These are phyloP conservation scores for Genyomyrus donnyi DNA, from an alignment of 2,113 vertebrate species.

Conservation along the genomic window DNA sequence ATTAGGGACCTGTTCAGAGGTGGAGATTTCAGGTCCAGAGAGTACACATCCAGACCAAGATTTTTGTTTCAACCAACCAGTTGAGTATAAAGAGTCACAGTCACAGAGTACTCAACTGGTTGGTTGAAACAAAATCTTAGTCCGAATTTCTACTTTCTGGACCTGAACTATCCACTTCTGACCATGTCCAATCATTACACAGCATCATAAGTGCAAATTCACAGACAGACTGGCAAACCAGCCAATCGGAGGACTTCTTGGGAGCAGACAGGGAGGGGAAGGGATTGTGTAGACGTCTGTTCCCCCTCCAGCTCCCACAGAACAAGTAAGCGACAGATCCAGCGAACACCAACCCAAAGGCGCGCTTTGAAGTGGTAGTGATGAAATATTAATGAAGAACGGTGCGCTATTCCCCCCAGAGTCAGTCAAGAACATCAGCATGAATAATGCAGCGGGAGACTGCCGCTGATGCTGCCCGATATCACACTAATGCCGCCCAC, in stretches of 20 bases:
- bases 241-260: not conserved
- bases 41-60: not conserved
- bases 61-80: not conserved
- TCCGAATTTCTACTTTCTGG: not conserved
- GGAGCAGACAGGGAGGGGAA: not conserved
- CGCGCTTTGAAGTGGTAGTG: slow-evolving; percentile 20
- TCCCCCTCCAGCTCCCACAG: not conserved
- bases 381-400: slow-evolving; percentile 13
- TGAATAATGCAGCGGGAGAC: slow-evolving; percentile 2
- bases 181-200: not conserved
- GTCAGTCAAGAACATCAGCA: slow-evolving; percentile 4
- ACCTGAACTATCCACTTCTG: not conserved
- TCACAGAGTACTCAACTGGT: not conserved
- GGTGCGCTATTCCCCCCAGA: not conserved
- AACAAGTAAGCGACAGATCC: slow-evolving; percentile 37
- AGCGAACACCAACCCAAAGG: slow-evolving; percentile 21
- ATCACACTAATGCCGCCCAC: not conserved
- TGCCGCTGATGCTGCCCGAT: not conserved
- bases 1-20: no score
- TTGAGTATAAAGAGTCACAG: not conserved
- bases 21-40: no score
- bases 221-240: not conserved
- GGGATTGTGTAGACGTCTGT: not conserved
- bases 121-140: not conserved
- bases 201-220: not conserved